Base-by-base conservation (phyloP, 1,140 invertebrate species). In the Marisa cornuarietis region DNA sequence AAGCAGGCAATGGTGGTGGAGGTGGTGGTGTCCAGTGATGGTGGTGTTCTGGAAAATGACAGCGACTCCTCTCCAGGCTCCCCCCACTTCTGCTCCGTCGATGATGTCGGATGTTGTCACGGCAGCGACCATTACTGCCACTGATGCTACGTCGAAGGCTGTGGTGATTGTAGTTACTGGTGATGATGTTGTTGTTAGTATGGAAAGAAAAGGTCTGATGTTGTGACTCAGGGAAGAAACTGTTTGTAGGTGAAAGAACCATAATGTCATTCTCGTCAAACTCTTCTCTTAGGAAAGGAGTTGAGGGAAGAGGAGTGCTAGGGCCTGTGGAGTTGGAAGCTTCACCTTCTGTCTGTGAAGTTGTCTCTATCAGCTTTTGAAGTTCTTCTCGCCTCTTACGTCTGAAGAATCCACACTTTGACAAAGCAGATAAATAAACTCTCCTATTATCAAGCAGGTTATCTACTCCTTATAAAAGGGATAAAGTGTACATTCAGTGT, bases 321-420 rank as follows among this genome's bases (percentile, higher is more conserved):
- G 77, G 73, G 66, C 77, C 76, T 9, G 76, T 51, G 13, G 76
- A 72, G 13, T 81, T 66, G 9, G 79, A 73, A 66, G 66, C n/a
- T 9, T 80, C 54, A 14, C 80, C 80, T 78, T 75, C 54, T 65
- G 75, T 79, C 18, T 68, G 49, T 24, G 81, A 82, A 0, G 69
- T 71, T 20, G 58, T 76, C 65, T 66, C 73, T 10, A 84, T 83
- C 66, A 84, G 68, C 58, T 76, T 78, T 63, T 84, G 80, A 8
- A 84, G 73, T 61, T 84, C 82, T 69, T 84, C 82, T 52, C 71
- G 77, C 51, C 72, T 80, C 65, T 83, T 83, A 13, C 83, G 66
- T 22, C 63, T 71, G 78, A 84, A 84, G 71, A 84, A 84, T 24
- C 82, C 83, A 79, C 78, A 84, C 83, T 84, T 76, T 11, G 83